These are phyloP conservation scores for Ormyrus rosae DNA, from an alignment of 2,888 invertebrate genomes.

Conservation along the genomic window DNA sequence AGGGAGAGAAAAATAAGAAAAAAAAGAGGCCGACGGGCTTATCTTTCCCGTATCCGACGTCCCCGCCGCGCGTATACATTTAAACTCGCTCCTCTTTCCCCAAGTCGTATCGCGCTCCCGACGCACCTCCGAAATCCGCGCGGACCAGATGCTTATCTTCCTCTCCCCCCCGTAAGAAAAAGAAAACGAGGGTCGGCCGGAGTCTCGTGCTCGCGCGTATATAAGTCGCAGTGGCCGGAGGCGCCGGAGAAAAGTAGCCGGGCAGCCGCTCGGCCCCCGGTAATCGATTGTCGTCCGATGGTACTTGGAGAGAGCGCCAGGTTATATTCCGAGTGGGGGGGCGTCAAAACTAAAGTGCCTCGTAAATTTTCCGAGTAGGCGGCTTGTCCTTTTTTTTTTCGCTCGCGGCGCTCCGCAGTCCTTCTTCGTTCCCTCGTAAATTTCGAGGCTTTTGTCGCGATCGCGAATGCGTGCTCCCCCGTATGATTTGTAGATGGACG, in stretches of 20 bases:
- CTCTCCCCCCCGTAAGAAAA: too few relatives aligned
- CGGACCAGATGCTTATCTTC: slow-evolving; percentile 24
- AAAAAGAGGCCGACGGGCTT: too few relatives aligned
- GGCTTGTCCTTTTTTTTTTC: background rate
- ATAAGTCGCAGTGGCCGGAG: too few relatives aligned
- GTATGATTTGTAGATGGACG: slow-evolving; percentile 48
- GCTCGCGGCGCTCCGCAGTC: background rate
- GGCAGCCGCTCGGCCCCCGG: background rate
- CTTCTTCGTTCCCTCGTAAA: slow-evolving; percentile 20
- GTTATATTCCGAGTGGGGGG: slow-evolving; percentile 7
- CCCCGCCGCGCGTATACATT: slow-evolving; percentile 25
- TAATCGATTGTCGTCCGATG: slow-evolving; percentile 32
- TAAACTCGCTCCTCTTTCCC: background rate
- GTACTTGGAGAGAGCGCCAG: slow-evolving; percentile 10
- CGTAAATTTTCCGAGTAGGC: slow-evolving; percentile 29
- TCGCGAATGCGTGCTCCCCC: background rate
- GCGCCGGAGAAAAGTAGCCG: background rate
- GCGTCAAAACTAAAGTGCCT: slow-evolving; percentile 49
- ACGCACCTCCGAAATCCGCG: slow-evolving; percentile 12
- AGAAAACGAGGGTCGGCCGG: slow-evolving; percentile 4
- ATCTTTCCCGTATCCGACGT: background rate
- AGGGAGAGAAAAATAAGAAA: too few relatives aligned
- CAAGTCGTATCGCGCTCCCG: slow-evolving; percentile 28
- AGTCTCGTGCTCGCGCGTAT: background rate
- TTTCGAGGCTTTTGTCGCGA: slow-evolving; percentile 42